A percentile compares a stretch with the other conserved stretches of the same genome.
These are phyloP conservation scores for Pangasianodon hypophthalmus DNA, from an alignment of 2,113 vertebrate species.

Conservation along the genomic window DNA sequence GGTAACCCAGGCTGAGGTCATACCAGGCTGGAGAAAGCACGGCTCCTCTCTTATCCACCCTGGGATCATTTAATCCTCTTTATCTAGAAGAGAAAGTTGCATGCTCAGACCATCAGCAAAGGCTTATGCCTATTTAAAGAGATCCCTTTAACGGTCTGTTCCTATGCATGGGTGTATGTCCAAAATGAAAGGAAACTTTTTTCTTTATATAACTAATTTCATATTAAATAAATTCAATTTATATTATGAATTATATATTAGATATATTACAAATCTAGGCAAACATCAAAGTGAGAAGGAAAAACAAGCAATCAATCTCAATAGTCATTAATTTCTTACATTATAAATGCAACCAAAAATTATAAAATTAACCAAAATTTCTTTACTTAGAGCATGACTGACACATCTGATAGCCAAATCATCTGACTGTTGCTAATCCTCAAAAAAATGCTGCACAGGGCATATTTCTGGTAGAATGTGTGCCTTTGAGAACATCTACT, in stretches of 20 bases:
- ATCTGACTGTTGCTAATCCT: neutral
- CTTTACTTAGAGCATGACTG: neutral
- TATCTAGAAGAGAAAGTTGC: conserved; percentile 37
- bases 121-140: conserved; percentile 44
- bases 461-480: neutral
- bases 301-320: neutral
- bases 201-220: neutral
- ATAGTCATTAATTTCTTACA: conserved; percentile 1
- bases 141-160: conserved; percentile 12
- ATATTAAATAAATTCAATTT: neutral
- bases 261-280: neutral
- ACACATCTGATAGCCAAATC: neutral
- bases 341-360: conserved; percentile 9
- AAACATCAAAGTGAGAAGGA: neutral
- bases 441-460: neutral
- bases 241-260: neutral
- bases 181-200: neutral
- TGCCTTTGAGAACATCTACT: neutral
- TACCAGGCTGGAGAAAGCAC: neutral
- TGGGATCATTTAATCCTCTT: conserved; percentile 46
- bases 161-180: neutral
- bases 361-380: neutral
- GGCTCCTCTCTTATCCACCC: neutral
- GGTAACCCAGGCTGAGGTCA: conserved; percentile 32
- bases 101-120: conserved; percentile 21